Conservation (phyloP, 2,888 invertebrate genomes). For the Galerucella calmariensis region DNA sequence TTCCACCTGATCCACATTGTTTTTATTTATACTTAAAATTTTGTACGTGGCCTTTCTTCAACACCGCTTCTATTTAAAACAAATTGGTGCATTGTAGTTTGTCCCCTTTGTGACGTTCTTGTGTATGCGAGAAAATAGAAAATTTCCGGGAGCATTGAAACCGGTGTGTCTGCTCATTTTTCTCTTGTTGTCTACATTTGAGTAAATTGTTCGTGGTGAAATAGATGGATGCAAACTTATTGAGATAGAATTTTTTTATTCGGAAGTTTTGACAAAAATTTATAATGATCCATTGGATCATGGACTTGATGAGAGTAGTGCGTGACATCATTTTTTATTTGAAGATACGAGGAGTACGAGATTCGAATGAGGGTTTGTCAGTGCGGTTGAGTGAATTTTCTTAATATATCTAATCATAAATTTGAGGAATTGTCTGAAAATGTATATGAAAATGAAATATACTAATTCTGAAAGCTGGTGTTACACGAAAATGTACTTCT, state of each 20-base stretch:
- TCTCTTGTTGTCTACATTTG: constrained; percentile 27
- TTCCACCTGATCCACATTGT: no score
- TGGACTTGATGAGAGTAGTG: constrained; percentile 6
- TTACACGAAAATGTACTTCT: no score
- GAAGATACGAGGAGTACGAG: background rate
- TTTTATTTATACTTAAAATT: no score
- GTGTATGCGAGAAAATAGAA: background rate
- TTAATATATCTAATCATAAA: background rate
- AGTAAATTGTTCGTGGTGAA: constrained; percentile 33
- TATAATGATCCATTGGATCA: constrained; percentile 23
- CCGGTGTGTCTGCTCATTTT: constrained; percentile 26
- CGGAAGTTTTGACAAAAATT: constrained; percentile 4
- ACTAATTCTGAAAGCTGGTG: background rate
- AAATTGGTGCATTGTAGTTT: no score
- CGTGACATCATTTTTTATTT: constrained; percentile 11
- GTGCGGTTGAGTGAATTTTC: no score
- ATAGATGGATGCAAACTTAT: constrained; percentile 30
- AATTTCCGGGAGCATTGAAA: constrained; percentile 22
- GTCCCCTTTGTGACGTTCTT: background rate
- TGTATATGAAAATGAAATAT: no score
- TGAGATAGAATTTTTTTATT: constrained; percentile 22
- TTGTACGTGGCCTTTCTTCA: no score
- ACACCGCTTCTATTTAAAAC: no score
- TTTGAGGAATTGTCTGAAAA: background rate
- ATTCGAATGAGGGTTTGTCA: no score